Evolutionary conservation across 1,140 invertebrate genomes (phyloP), one percentile per base, ranked within the genome.

Genomic region (Melanaphis sacchari): DNA sequence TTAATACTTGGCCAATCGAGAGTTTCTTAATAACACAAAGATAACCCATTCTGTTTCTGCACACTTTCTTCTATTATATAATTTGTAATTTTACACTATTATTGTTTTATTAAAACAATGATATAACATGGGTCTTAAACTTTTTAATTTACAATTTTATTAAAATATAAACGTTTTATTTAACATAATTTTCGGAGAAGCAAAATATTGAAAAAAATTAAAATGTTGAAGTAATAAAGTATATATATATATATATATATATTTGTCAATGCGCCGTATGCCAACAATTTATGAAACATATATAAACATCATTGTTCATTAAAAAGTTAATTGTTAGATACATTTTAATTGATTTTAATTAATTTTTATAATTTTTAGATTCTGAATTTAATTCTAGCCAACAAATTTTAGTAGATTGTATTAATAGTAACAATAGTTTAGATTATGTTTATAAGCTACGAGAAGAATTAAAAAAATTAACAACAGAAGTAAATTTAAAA

Each of bases 381-480:
- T 59, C 54, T 41, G 52, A 15, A 66, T 66, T 59, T 66, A 26
- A 90, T 66, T 24, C 9, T 41, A 66, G 11, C 66, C 52, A 90
- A 66, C 21, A 90, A 41, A 31, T 41, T 41, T 66, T 66, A 66
- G 2, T 90, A 59, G 36, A 38, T 8, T 41, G 24, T 90, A 66
- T 66, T 41, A 40, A 22, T 31, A 90, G 36, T 93, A 93, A 24
- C 9, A 52, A 38, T 41, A 54, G 18, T 21, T 18, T 26, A 84
- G 40, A 85, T 52, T 40, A 40, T 84, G 15, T 85, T 84, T 41
- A 21, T 26, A 52, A 52, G 40, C 40, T 93, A 21, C 76, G 46
- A 40, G 21, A 93, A 38, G 91, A 93, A 93, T 49, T 93, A 41
- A 84, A 93, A 93, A 40, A 36, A 26, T 82, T 93, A 84, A 52